These are phyloP conservation scores for Apomyelois bistriatella DNA, from an alignment of 2,888 invertebrate species.

Conservation along the genomic window DNA sequence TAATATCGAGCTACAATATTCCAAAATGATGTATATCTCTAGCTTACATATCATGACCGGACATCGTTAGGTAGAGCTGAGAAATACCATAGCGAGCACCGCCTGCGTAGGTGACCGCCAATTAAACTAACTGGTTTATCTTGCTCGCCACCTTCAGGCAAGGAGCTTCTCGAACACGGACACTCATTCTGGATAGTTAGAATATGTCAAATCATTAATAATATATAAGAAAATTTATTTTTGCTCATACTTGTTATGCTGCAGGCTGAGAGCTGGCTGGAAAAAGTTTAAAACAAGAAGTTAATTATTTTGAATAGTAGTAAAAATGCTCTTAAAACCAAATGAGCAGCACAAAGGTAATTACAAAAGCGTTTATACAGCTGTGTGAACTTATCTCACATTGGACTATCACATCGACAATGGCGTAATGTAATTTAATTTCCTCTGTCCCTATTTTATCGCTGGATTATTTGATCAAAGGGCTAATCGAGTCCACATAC, in stretches of 20 bases:
- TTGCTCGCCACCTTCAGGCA: slow-evolving; percentile 46
- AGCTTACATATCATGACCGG: not conserved
- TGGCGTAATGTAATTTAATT: slow-evolving; percentile 75
- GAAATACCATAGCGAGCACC: slow-evolving; percentile 19
- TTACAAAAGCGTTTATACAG: slow-evolving; percentile 18
- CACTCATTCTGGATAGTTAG: not conserved
- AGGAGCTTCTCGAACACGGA: slow-evolving; percentile 32
- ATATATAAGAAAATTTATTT: too few species aligned
- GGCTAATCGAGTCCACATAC: slow-evolving; percentile 78
- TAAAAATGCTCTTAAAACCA: too few species aligned
- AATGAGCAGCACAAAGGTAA: slow-evolving; percentile 4
- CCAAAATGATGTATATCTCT: too few species aligned
- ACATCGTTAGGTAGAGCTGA: not conserved
- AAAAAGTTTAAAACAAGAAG: too few species aligned
- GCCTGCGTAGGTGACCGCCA: slow-evolving; percentile 47
- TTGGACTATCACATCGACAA: slow-evolving; percentile 38
- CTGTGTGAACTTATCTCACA: slow-evolving; percentile 24
- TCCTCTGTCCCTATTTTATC: slow-evolving; percentile 74
- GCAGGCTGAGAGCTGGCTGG: too few species aligned
- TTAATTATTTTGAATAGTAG: too few species aligned
- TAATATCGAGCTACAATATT: too few species aligned
- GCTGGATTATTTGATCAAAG: slow-evolving; percentile 78
- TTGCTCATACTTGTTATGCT: too few species aligned
- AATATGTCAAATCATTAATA: too few species aligned
- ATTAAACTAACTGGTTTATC: slow-evolving; percentile 53